Evolutionary conservation across 2,888 invertebrate genomes (phyloP).

Genomic region (Xestia sexstrigata): DNA sequence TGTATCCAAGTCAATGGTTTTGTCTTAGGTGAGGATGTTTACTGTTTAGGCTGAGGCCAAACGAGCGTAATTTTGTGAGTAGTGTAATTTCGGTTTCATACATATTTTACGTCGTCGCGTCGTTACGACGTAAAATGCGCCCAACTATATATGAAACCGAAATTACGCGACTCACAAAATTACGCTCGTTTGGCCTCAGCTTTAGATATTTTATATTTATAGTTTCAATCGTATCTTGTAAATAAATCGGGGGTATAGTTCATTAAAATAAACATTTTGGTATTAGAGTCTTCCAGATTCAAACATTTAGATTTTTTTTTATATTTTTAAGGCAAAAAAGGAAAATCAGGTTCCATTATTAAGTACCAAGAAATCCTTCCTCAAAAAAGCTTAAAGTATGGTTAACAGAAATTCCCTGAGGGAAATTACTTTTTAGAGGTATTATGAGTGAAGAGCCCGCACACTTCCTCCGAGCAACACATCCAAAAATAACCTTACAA

Average conservation of each 20-base stretch:
- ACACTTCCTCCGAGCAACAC: background rate
- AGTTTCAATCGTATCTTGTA: background rate
- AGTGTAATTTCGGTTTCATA: too few relatives aligned
- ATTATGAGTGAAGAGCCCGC: background rate
- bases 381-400: background rate
- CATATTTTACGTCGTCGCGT: too few relatives aligned
- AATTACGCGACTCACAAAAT: too few relatives aligned
- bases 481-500: background rate
- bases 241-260: background rate
- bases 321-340: background rate
- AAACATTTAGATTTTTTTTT: background rate
- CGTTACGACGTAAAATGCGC: too few relatives aligned
- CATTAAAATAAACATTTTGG: too few relatives aligned
- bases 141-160: too few relatives aligned
- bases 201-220: constrained; percentile 6
- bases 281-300: background rate
- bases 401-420: background rate
- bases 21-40: constrained; percentile 46
- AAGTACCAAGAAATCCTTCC: background rate
- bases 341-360: background rate
- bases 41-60: too few relatives aligned
- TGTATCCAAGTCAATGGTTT: constrained; percentile 60
- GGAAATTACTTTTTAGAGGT: constrained; percentile 19
- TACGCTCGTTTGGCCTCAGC: too few relatives aligned
- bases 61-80: too few relatives aligned